Base-by-base conservation (phyloP, 2,113 vertebrate genomes). In the Mustela nigripes region DNA sequence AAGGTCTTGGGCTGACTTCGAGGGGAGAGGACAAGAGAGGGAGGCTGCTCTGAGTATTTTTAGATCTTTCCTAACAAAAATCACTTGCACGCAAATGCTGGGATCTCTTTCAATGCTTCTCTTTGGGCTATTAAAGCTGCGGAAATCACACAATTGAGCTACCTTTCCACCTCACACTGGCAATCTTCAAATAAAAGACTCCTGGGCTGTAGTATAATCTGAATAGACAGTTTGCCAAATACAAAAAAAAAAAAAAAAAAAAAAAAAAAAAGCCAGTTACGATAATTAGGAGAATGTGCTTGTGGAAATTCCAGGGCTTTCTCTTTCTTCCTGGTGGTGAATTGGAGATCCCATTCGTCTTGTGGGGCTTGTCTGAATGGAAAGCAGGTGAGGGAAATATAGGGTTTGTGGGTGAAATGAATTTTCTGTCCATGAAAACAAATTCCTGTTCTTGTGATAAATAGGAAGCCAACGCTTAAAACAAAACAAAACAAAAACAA, bases 341-440 rank as follows among this genome's bases (percentile, higher is more conserved):
- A 84, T n/a, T 24, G 90, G 42, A 91, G 96, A 93, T 50, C 94
- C 91, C 95, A 91, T 97, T 97, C 95, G 91, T 98, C 96, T 98
- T 92, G 42, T 31, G 31, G 91, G 88, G 69, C 82, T 97, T 93
- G 96, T 95, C 94, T 97, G 91, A 96, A 95, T 73, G 86, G 94
- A 91, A 95, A 91, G 63, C 95, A 94, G 56, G 92, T 9, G 12
- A 71, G 87, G 88, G 42, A 94, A 97, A 88, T 85, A 94, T 28
- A 81, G 81, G n/a, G 74, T 98, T 96, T 97, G 76, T 90, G 81
- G 90, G 80, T 83, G 71, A 98, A 97, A 98, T 98, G 96, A 98
- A 97, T 98, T 97, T 97, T 95, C 94, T 96, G 94, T 96, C 97
- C 45, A 56, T 91, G 56, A 84, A 97, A 98, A 96, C 94, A 88